Base-by-base conservation (phyloP, 2,888 invertebrate species). In the Eugnorisma glareosa region DNA sequence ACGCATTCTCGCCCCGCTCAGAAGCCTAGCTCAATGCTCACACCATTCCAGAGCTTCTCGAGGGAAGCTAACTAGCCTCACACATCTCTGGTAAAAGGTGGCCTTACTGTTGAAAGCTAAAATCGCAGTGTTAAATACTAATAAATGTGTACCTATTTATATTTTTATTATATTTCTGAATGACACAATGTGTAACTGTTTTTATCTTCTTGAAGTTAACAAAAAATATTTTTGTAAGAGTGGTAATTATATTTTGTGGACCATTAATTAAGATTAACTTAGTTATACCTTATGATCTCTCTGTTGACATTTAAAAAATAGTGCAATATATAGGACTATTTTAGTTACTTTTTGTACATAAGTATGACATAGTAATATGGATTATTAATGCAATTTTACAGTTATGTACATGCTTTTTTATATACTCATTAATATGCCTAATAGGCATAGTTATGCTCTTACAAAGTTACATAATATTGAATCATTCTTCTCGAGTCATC, bases 221-320 rank as follows among this genome's bases (percentile, higher is more conserved):
- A 63, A 61, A 11, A 66, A 28, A 48, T 51, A 45, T 59, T 68
- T 71, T 83, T 69, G 40, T 73, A 70, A 69, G n/a, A 79, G 57
- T 67, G 21, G 7, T 76, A 28, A 31, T n/a, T 74, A 66, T 69
- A 71, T 75, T 79, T 57, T 72, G 61, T 74, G 85, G 70, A 81
- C 85, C 83, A 83, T 77, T 81, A 68, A 76, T 70, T 71, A 81
- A 71, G 71, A 73, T 64, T 81, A 75, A 73, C 54, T 48, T 73
- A 63, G 28, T 45, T 71, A 67, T 81, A 66, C 24, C 73, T 81
- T 68, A 68, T 81, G 83, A 83, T 83, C 83, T 83, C 82, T 72
- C 64, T 70, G 37, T 68, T 61, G 37, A 76, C n/a, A 37, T 75
- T 73, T 28, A 31, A 40, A 15, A 61, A 69, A 59, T 51, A 67